Percentiles rank a stretch among this genome's conserved stretches.
Conservation (phyloP, 2,113 vertebrate species). For the Ifrita kowaldi region DNA sequence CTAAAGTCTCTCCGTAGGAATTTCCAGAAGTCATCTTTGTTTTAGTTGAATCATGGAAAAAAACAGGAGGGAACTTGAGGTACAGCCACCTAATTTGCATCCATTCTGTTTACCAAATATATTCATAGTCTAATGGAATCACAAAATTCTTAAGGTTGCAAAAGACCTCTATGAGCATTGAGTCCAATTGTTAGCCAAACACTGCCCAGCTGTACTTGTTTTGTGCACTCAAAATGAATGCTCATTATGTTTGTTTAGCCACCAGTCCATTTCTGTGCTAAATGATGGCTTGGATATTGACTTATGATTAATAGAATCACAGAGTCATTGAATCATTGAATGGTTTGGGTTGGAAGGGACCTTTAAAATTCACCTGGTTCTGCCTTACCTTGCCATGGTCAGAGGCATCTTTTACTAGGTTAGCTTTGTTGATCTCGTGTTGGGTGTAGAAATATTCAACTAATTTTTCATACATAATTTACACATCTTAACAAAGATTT, state of each 20-base stretch:
- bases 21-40: background rate
- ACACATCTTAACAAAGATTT: background rate
- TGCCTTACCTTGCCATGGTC: fast-evolving
- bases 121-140: background rate
- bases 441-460: background rate
- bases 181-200: background rate
- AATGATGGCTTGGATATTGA: background rate
- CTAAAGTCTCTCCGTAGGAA: background rate
- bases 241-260: background rate
- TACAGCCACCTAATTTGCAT: background rate
- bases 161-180: no score
- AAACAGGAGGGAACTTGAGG: background rate
- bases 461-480: background rate
- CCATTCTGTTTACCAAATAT: background rate
- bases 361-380: background rate
- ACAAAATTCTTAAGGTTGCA: background rate
- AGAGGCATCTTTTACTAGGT: background rate
- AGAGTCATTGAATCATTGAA: background rate
- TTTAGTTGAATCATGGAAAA: background rate
- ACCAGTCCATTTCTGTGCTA: background rate
- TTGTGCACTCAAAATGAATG: background rate
- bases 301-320: background rate
- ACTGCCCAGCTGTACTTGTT: background rate
- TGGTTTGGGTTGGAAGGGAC: background rate
- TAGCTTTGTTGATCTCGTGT: background rate